Percentiles rank a stretch among this genome's conserved stretches.
phyloP scores from a whole-genome alignment of 1,140 invertebrate genomes.

The Spodoptera frugiperda region DNA sequence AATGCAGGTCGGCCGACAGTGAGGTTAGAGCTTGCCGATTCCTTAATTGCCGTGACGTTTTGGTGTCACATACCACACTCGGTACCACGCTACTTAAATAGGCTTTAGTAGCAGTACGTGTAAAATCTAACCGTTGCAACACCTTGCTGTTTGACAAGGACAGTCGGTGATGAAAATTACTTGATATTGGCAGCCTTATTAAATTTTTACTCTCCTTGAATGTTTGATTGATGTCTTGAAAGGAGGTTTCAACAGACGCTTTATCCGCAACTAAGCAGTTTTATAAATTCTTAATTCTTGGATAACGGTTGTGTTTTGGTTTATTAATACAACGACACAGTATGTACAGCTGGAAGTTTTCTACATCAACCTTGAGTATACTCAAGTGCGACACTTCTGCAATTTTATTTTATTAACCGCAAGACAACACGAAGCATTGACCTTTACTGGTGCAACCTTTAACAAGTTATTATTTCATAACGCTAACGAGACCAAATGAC shows the following conservation, averaged over 20 bases:
- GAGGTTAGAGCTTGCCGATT: slow-evolving; percentile 85
- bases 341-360: slow-evolving; percentile 9
- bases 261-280: background rate
- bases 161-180: slow-evolving; percentile 21
- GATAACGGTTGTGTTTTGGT: background rate
- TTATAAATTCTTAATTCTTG: background rate
- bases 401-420: slow-evolving; percentile 42
- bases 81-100: slow-evolving; percentile 70
- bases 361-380: slow-evolving; percentile 27
- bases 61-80: slow-evolving; percentile 78
- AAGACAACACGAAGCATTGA: slow-evolving; percentile 44
- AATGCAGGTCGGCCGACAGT: slow-evolving; percentile 77
- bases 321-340: background rate
- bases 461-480: slow-evolving; percentile 47
- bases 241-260: slow-evolving; percentile 8
- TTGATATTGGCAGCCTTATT: slow-evolving; percentile 6
- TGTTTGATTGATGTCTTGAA: slow-evolving; percentile 32
- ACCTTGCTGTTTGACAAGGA: slow-evolving; percentile 30
- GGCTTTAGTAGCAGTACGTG: slow-evolving; percentile 60
- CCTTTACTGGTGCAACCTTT: slow-evolving; percentile 46
- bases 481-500: slow-evolving; percentile 38
- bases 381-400: slow-evolving; percentile 34
- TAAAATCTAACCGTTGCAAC: slow-evolving; percentile 43
- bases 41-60: slow-evolving; percentile 86
- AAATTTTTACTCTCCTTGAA: slow-evolving; percentile 18